These are phyloP conservation scores for Petrocephalus zakoni DNA, from an alignment of 2,113 vertebrate genomes.

Conservation along the genomic window DNA sequence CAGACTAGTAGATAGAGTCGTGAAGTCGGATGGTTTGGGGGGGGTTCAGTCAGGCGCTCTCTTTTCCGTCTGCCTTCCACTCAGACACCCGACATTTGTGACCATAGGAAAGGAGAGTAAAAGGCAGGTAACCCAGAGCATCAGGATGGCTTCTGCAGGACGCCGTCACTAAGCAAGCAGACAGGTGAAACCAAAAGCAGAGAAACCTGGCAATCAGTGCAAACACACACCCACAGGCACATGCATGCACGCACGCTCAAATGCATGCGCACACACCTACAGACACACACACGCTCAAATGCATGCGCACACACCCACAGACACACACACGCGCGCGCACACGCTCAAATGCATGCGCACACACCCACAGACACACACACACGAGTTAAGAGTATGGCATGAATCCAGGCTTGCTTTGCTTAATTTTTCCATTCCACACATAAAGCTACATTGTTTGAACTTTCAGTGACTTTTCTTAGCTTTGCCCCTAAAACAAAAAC, in stretches of 20 bases:
- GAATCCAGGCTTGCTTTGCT: conserved; percentile 1
- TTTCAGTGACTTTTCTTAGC: conserved; percentile 50
- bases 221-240: background rate
- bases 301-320: background rate
- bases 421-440: conserved; percentile 29
- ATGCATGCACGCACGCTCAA: background rate
- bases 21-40: background rate
- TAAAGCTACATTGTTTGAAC: conserved; percentile 42
- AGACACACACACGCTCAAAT: background rate
- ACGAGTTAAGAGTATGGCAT: background rate
- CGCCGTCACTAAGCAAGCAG: background rate
- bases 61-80: background rate
- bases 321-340: too few species aligned
- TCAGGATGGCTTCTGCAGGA: background rate
- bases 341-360: background rate
- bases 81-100: background rate
- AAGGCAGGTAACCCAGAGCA: background rate
- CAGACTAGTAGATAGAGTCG: background rate
- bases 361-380: background rate
- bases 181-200: background rate
- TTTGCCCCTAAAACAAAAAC: conserved; percentile 43
- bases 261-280: background rate
- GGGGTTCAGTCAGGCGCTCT: background rate
- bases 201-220: background rate
- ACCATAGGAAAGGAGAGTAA: background rate